Evolutionary conservation across 2,888 invertebrate genomes (phyloP), one percentile per base, ranked within the genome.

Genomic region (Euplexia lucipara): DNA sequence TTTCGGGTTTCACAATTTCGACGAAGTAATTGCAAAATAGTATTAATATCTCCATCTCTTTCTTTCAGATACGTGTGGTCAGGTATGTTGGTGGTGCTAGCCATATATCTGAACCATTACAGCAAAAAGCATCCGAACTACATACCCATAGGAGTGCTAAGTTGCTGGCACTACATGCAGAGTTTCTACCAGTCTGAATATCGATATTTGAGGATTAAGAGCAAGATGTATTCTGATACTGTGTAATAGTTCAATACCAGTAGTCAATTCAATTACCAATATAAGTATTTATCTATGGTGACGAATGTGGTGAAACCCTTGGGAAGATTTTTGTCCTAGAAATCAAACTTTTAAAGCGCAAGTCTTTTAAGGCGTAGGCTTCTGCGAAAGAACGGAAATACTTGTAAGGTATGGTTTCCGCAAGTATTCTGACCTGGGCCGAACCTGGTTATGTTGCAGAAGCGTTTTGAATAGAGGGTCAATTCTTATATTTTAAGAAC

Each of bases 41-140:
- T 20, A 0, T 65, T 65, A 1, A 35, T 35, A 7, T 3, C 35
- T 16, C 22, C 3, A 4, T 44, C 2, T 26, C 3, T 22, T 44
- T 30, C 9, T 96, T 96, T 48, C 94, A 98, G 98, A 89, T 98
- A 98, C 90, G 89, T 97, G 0, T 99, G 99, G 98, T 98, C 99
- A 0, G 99, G 99, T 1, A 88, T 98, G 80, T 95, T 99, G 58
- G 98, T 99, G 0, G 96, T 99, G 0, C 78, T 98, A 34, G 99
- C 99, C 7, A 99, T 99, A 86, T 99, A 99, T 91, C 94, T 99
- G n/a, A 99, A 99, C 94, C 96, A 99, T 54, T 98, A 97, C 89
- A 98, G 98, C 89, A 99, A 99, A 90, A 96, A 95, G 70, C 92
- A 96, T 79, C 96, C 96, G 0, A 85, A 88, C 3, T 94, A 94